Evolutionary conservation across 2,888 invertebrate species (phyloP), one percentile per base, ranked within the genome.

Genomic region (Andrena haemorrhoa): DNA sequence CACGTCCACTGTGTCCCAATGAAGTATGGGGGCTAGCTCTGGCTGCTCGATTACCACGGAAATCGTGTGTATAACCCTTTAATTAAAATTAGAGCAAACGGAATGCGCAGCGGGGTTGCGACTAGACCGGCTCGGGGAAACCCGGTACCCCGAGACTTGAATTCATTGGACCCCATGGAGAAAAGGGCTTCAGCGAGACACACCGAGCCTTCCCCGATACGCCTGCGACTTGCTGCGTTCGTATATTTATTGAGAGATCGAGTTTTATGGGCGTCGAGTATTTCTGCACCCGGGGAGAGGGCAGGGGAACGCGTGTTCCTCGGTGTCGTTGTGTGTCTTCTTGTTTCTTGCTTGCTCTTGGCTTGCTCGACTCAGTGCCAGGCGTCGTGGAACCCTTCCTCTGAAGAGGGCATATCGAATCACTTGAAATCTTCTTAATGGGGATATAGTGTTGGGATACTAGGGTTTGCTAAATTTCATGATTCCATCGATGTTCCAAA

Each of bases 61-160:
- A 88, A 89, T 86, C 87, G 73, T 86, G 85, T 89, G 90, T 89
- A 87, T 63, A 72, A 86, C 83, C 75, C 85, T 89, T 90, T 91
- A 90, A 92, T 92, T 92, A 90, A 92, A 92, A 92, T 91, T 92
- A 89, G 92, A 91, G 89, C 91, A 90, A 90, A 89, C 85, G 86
- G 87, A 89, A 76, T 79, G 78, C 92, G 58, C 91, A 91, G 91
- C 92, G 81, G 92, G 92, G 87, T 86, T 83, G 85, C 90, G 84
- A 84, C 77, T 85, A 88, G 83, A 83, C 70, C 82, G 83, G 79
- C 79, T 86, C 84, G 82, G 82, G 83, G 87, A 86, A 88, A 86
- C 83, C 79, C 79, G 84, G 85, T 83, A n/a, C 35, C 12, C 35
- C 23, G 10, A 20, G 23, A 60, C 8, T 68, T 80, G 86, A 87